Percentiles rank a stretch among this genome's conserved stretches.
Evolutionary conservation across 2,888 invertebrate species (phyloP).

Genomic region (Drosophila cognata): DNA sequence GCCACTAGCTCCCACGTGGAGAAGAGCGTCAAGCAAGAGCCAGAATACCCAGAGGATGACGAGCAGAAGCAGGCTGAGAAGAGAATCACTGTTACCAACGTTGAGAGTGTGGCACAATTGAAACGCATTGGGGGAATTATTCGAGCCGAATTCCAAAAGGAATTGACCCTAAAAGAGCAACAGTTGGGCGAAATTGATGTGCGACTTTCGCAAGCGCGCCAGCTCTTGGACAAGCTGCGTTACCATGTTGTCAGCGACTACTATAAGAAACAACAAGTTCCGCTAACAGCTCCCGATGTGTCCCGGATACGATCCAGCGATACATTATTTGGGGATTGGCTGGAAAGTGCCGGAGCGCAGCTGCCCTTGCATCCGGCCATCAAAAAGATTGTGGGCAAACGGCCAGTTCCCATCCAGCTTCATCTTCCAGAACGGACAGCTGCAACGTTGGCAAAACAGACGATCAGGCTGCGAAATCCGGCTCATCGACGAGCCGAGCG

Average conservation of each 20-base stretch:
- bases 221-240: conserved; percentile 87
- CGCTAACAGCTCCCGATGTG: conserved; percentile 82
- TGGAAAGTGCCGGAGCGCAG: conserved; percentile 83
- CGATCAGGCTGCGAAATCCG: conserved; percentile 79
- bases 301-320: conserved; percentile 77
- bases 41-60: conserved; percentile 43
- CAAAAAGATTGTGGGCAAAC: conserved; percentile 89
- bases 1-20: conserved; percentile 3
- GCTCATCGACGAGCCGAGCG: conserved; percentile 78
- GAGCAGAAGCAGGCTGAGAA: neutral
- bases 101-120: conserved; percentile 39
- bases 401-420: conserved; percentile 78
- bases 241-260: conserved; percentile 87
- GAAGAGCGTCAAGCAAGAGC: conserved; percentile 29
- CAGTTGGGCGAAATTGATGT: conserved; percentile 90
- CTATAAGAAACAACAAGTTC: conserved; percentile 87
- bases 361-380: conserved; percentile 90
- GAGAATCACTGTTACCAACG: conserved; percentile 56
- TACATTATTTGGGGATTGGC: conserved; percentile 67
- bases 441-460: conserved; percentile 85
- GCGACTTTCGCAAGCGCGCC: conserved; percentile 87
- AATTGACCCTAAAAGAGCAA: conserved; percentile 89
- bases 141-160: conserved; percentile 89
- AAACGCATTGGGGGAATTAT: conserved; percentile 87
- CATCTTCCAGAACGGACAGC: conserved; percentile 85